Base-by-base conservation (phyloP, 1,140 invertebrate species). In the Oryctes rhinoceros region DNA sequence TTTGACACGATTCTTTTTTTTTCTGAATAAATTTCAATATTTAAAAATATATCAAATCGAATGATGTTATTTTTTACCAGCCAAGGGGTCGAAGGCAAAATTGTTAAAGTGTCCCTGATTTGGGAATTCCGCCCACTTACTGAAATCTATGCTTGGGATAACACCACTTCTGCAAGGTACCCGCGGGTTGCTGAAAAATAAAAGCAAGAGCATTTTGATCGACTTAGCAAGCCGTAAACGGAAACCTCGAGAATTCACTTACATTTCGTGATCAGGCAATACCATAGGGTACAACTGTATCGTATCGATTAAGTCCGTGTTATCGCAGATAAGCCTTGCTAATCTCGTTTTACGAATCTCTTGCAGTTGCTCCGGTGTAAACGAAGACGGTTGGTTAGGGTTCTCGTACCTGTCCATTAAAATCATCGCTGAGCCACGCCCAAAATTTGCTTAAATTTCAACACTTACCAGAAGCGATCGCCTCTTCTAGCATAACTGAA, bases 211-310 rank as follows among this genome's bases (percentile, higher is more conserved):
- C n/a, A 7, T 5, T 78, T n/a, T 44, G 30, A 44, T 39, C 35
- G 9, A 67, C 65, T 18, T 67, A 24, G 18, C 30, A 62, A 62
- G 5, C 2, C 2, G 24, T 30, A 30, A 30, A 30, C 2, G 24
- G 24, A 2, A 30, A 30, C 24, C n/a, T 62, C 59, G 15, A 62
- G 7, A 62, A 15, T 35, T 71, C 10, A 91, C 93, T 93, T 91
- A 97, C 95, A 97, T 92, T 92, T 96, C 95, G 86, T 96, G 95
- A 89, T 97, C 96, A 0, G 96, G 95, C 81, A 97, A 88, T 0
- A 97, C 93, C 93, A 98, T 97, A 0, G 97, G 96, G 88, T 98
- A 97, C 18, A 96, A 91, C 88, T 99, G 98, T 80, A 99, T 94
- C 0, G 95, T 96, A 83, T 96, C 94, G 75, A 98, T 94, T 47